Conservation (phyloP, 2,888 invertebrate genomes). For the Tryphoninae sp. region DNA sequence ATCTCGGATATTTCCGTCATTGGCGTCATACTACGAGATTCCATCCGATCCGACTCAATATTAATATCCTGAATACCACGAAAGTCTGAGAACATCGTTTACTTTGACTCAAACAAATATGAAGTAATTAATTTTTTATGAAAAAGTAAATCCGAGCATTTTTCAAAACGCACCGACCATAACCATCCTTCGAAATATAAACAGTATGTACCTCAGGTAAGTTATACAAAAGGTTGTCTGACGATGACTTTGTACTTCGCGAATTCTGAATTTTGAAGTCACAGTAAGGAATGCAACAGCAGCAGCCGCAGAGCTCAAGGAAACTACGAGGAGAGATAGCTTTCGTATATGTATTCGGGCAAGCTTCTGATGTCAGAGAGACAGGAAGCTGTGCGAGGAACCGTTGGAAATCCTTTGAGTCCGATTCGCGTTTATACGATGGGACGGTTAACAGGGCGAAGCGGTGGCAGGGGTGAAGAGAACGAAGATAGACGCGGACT, state of each 20-base stretch:
- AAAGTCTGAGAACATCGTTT: too few relatives aligned
- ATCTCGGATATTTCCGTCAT: too few relatives aligned
- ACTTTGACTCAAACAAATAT: too few relatives aligned
- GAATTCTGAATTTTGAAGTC: constrained; percentile 23
- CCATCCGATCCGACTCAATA: too few relatives aligned
- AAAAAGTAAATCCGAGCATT: too few relatives aligned
- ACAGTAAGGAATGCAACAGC: background rate
- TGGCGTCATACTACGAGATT: too few relatives aligned
- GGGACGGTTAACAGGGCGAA: background rate
- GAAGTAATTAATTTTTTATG: too few relatives aligned
- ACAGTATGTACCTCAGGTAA: background rate
- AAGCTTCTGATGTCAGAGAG: constrained; percentile 43
- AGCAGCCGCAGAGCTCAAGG: constrained; percentile 1
- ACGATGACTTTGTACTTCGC: constrained; percentile 28
- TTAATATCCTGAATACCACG: too few relatives aligned
- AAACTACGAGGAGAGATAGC: constrained; percentile 11
- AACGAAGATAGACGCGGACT: constrained; percentile 31
- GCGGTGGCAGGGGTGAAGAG: background rate
- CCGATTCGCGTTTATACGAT: constrained; percentile 22
- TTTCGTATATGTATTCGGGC: constrained; percentile 1
- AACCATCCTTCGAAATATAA: background rate
- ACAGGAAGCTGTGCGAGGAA: constrained; percentile 28
- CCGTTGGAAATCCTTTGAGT: constrained; percentile 51
- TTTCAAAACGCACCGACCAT: too few relatives aligned
- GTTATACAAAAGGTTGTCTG: constrained; percentile 8